Evolutionary conservation across 2,113 vertebrate genomes (phyloP).

Genomic region (Paradoxurus hermaphroditus): DNA sequence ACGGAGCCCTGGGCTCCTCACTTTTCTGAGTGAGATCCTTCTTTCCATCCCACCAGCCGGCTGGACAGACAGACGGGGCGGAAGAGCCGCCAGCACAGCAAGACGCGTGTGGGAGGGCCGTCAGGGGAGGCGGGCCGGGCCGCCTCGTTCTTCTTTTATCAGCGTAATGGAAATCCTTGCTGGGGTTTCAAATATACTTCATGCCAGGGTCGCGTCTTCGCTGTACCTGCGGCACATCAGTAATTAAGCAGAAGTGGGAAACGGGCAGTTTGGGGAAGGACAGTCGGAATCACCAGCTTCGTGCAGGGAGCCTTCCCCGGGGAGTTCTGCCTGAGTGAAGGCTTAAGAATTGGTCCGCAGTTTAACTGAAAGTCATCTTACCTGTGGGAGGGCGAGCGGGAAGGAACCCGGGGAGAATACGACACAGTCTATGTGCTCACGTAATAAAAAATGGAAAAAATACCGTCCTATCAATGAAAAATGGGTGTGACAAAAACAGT

Average conservation of each 20-base stretch:
- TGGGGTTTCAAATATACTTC: neutral
- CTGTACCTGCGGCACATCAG: neutral
- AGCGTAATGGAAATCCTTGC: neutral
- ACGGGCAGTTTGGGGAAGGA: neutral
- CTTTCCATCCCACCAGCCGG: neutral
- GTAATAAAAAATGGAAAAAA: neutral
- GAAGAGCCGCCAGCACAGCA: neutral
- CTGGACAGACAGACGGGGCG: neutral
- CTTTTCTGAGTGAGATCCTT: neutral
- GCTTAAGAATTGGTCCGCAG: neutral
- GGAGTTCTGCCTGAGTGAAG: neutral
- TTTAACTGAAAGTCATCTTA: neutral
- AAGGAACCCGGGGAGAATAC: neutral
- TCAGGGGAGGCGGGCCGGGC: neutral
- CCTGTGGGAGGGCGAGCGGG: neutral
- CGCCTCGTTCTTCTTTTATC: neutral
- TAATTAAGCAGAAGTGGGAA: neutral
- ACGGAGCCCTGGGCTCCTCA: fast-evolving
- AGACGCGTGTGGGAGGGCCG: neutral
- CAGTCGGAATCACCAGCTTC: neutral
- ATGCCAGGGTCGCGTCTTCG: neutral
- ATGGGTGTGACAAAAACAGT: neutral
- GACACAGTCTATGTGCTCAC: neutral
- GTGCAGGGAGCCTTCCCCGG: fast-evolving
- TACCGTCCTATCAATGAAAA: neutral